A percentile compares a stretch with the other conserved stretches of the same genome.
Conservation (phyloP, 2,113 vertebrate genomes). For the Terrapene triunguis region DNA sequence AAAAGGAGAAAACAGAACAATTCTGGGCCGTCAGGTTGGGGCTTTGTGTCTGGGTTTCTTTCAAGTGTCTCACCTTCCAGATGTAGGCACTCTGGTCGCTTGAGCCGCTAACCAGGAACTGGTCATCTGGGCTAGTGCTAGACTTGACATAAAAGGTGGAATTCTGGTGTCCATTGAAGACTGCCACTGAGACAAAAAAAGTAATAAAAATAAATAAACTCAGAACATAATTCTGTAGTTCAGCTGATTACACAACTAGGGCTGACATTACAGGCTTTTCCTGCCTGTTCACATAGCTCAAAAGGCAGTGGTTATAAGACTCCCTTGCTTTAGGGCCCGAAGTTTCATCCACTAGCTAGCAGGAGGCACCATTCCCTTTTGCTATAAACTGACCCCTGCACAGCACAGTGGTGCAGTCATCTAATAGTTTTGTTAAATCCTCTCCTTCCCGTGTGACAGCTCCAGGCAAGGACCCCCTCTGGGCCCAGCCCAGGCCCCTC, state of each 20-base stretch:
- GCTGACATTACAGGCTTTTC: conserved; percentile 63
- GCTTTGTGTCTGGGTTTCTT: not conserved
- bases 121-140: conserved; percentile 92
- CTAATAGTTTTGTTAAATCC: not conserved
- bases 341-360: not conserved
- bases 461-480: not conserved
- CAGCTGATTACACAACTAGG: not conserved
- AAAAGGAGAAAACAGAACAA: not conserved
- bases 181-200: conserved; percentile 79
- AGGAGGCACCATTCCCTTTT: not conserved
- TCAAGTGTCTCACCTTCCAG: conserved; percentile 88
- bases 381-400: not conserved
- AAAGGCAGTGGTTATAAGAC: conserved; percentile 41
- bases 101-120: conserved; percentile 95
- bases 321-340: not conserved
- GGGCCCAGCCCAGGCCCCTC: not conserved
- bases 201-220: not conserved
- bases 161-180: conserved; percentile 94
- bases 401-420: not conserved
- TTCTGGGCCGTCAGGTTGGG: not conserved
- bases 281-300: conserved; percentile 16
- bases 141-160: conserved; percentile 96
- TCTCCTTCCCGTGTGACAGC: not conserved
- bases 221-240: not conserved
- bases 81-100: conserved; percentile 92